Percentiles rank a stretch among this genome's conserved stretches.
phyloP scores from a whole-genome alignment of 2,797 vertebrate genomes.

The Hybognathus amarus region DNA sequence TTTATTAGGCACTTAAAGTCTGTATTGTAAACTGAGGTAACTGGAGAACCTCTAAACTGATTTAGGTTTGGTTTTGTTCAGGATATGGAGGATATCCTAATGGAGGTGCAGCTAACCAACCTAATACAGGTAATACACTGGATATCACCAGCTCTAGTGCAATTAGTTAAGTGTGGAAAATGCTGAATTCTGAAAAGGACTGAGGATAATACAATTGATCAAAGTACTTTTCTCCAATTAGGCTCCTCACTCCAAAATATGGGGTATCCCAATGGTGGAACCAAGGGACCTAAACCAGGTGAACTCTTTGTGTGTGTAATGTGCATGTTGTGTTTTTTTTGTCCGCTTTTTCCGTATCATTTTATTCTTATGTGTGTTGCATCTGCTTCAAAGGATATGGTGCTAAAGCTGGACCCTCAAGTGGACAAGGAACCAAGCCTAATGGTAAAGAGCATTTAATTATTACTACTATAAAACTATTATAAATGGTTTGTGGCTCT shows the following conservation, averaged over 20 bases:
- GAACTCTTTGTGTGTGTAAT: slow-evolving; percentile 42
- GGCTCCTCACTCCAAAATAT: slow-evolving; percentile 61
- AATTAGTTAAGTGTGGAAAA: neutral
- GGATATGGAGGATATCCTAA: slow-evolving; percentile 52
- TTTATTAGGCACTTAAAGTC: neutral
- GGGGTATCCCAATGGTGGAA: slow-evolving; percentile 56
- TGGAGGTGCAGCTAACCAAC: slow-evolving; percentile 39
- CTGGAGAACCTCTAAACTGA: neutral
- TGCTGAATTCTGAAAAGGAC: neutral
- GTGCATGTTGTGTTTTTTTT: neutral
- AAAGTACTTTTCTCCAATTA: slow-evolving; percentile 9
- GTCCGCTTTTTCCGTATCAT: neutral
- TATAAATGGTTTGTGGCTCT: neutral
- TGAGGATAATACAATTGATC: neutral
- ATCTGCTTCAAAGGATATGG: slow-evolving; percentile 28
- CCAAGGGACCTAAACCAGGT: slow-evolving; percentile 66
- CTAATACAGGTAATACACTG: slow-evolving; percentile 22
- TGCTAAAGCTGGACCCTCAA: slow-evolving; percentile 40
- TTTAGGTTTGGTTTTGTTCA: slow-evolving; percentile 15
- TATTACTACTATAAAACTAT: neutral
- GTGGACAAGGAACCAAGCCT: slow-evolving; percentile 40
- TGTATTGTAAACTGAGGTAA: slow-evolving; percentile 1
- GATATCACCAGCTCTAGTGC: neutral
- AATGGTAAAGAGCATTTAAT: slow-evolving; percentile 3
- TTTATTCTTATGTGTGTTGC: neutral